phyloP scores from a whole-genome alignment of 2,113 vertebrate genomes.

The Cryptomyrus ogoouensis region DNA sequence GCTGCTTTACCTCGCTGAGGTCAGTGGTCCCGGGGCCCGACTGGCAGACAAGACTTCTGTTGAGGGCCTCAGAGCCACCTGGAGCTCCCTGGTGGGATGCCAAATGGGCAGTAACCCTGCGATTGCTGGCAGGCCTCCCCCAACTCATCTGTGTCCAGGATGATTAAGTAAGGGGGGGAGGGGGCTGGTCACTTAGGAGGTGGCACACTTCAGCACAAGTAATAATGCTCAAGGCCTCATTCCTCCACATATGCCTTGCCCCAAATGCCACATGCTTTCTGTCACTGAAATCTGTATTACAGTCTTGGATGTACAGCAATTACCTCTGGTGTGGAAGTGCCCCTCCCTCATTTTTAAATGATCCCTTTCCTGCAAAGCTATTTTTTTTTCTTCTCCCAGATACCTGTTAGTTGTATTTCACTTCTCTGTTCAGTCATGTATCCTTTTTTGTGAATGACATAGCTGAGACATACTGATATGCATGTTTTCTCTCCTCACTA shows the following conservation, averaged over 20 bases:
- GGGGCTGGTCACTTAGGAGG: slow-evolving; percentile 13
- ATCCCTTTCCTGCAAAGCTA: background rate
- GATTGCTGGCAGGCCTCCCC: background rate
- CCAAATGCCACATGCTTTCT: background rate
- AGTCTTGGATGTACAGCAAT: background rate
- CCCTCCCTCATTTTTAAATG: background rate
- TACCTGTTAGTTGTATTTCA: background rate
- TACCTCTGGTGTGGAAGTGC: background rate
- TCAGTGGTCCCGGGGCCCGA: background rate
- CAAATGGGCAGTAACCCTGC: background rate
- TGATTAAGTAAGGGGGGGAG: background rate
- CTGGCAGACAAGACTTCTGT: background rate
- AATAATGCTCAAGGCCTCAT: background rate
- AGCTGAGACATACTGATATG: background rate
- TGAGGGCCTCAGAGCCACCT: background rate
- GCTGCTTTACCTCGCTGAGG: background rate
- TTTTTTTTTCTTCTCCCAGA: background rate
- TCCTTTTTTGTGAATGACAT: background rate
- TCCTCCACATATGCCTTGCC: background rate
- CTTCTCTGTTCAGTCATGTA: background rate
- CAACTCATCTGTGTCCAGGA: background rate
- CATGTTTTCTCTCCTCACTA: background rate
- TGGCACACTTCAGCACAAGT: slow-evolving; percentile 13
- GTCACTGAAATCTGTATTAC: background rate
- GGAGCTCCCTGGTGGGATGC: background rate